Evolutionary conservation across 2,113 vertebrate genomes (phyloP), one percentile per base, ranked within the genome.

Genomic region (Neodontobutis hainanensis): DNA sequence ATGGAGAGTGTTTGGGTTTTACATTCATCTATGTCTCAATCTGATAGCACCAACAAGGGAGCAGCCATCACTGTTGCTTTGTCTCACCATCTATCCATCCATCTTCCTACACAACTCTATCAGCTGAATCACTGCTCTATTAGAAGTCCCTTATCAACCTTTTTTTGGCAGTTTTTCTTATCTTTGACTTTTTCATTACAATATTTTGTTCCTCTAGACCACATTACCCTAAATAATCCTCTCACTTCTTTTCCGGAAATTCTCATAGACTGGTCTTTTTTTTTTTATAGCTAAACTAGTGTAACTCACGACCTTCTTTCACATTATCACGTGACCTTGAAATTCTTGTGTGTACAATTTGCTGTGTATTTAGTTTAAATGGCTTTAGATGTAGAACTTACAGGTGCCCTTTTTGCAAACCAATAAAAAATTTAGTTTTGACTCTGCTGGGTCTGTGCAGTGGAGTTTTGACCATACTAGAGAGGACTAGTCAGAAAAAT

Each of bases 81-180:
- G 47, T 65, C 55, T 77, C 16, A 47, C n/a, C 42, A 14, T 70
- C 27, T 52, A 0, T 34, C 66, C 68, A 61, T 81, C 75, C 46
- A 12, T 61, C 47, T 43, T 19, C 32, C 9, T 10, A 19, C 38
- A 44, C n/a, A 14, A 48, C 42, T 61, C 40, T 15, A 38, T 65
- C 58, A 19, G 4, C 56, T 2, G 6, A 4, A 45, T 16, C 58
- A 47, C 71, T 56, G 34, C 57, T 75, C 61, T 10, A 6, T 62
- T 9, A 45, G 16, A 6, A 12, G 46, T 45, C 40, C 46, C 46
- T 8, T 59, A 2, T 5, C 48, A 11, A 5, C 10, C 35, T 57
- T n/a, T n/a, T 5, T 34, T 12, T 15, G 6, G 35, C 4, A 45
- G 58, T 49, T 36, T 5, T 61, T 3, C 38, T 11, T 68, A 50